These are phyloP conservation scores for Nycticorax nycticorax DNA, from an alignment of 2,113 vertebrate genomes.

Conservation along the genomic window DNA sequence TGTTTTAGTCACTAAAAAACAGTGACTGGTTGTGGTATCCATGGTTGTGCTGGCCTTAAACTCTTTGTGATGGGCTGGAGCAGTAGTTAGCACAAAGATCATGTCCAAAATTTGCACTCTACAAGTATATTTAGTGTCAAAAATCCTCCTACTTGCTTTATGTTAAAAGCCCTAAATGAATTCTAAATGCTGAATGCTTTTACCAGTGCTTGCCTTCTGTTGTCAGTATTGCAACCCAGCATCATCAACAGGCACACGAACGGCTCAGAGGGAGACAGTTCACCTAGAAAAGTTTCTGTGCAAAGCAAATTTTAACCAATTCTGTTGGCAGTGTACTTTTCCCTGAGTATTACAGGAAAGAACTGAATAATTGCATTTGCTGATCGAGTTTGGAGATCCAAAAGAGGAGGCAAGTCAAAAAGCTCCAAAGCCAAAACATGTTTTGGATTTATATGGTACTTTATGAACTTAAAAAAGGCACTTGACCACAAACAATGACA, in stretches of 20 bases:
- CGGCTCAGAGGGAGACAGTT: rapidly evolving
- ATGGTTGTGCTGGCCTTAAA: background rate
- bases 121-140: background rate
- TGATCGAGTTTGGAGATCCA: background rate
- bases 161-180: background rate
- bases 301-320: background rate
- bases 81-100: background rate
- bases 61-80: background rate
- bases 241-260: rapidly evolving
- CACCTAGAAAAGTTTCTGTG: background rate
- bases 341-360: background rate
- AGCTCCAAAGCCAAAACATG: background rate
- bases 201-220: background rate
- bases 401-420: background rate
- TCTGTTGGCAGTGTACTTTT: background rate
- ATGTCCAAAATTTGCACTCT: background rate
- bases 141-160: background rate
- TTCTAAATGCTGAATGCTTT: background rate
- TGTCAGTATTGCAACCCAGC: background rate
- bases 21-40: rapidly evolving
- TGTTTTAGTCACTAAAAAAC: background rate
- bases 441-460: background rate
- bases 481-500: background rate
- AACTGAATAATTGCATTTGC: background rate
- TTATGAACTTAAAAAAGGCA: background rate